Conservation (phyloP, 2,888 invertebrate genomes). For the Acronicta alni region DNA sequence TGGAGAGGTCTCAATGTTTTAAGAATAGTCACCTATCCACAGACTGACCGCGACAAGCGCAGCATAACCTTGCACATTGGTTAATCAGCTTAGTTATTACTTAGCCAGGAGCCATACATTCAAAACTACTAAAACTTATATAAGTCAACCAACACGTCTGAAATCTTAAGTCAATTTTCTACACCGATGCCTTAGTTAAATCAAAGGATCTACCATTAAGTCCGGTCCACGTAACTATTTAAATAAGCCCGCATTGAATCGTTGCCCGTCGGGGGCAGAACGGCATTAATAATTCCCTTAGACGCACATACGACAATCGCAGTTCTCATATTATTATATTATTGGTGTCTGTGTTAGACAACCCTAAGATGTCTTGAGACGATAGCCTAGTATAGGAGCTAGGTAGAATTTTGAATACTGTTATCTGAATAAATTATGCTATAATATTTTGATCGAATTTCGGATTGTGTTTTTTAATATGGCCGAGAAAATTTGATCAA, state of each 20-base stretch:
- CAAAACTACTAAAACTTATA: neutral
- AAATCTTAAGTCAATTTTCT: conserved; percentile 65
- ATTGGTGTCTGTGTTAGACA: conserved; percentile 82
- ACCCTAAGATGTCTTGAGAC: conserved; percentile 83
- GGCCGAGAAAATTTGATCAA: too few relatives aligned
- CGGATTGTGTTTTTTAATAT: too few relatives aligned
- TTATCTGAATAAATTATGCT: too few relatives aligned
- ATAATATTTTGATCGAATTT: too few relatives aligned
- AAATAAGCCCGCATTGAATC: conserved; percentile 73
- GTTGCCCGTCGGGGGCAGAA: conserved; percentile 68
- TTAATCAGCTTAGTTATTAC: too few relatives aligned
- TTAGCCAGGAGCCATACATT: too few relatives aligned
- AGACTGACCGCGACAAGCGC: too few relatives aligned
- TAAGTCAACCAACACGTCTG: conserved; percentile 24
- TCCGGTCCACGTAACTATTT: conserved; percentile 75
- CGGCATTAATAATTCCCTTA: conserved; percentile 86
- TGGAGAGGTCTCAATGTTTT: too few relatives aligned
- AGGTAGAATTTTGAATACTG: conserved; percentile 37
- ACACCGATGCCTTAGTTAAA: conserved; percentile 66
- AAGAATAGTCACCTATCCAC: too few relatives aligned
- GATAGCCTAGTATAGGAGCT: conserved; percentile 74
- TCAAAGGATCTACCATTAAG: conserved; percentile 72
- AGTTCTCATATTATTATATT: conserved; percentile 83
- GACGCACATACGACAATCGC: conserved; percentile 86
- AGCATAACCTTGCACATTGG: too few relatives aligned